Base-by-base conservation (phyloP, 2,797 vertebrate genomes). In the Gobionotothen gibberifrons region DNA sequence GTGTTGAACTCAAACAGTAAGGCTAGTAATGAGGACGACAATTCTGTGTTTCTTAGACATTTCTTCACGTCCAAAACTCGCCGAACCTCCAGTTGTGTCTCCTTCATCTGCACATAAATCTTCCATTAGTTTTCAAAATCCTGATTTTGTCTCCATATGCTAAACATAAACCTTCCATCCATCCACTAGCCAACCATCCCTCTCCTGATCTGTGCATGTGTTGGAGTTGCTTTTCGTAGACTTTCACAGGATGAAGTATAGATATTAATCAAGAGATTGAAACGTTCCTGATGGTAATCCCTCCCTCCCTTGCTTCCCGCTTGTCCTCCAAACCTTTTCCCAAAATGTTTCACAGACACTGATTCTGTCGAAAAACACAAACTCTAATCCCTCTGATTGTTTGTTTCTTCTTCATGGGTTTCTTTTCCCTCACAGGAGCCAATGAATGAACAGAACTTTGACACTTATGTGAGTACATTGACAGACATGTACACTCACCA, bases 401-500 rank as follows among this genome's bases (percentile, higher is more conserved):
- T 42, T 58, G 54, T 80, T 22, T 82, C 69, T 65, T 40, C 53
- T 65, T 40, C 53, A 2, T 74, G 68, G 69, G 53, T 83, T 79
- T 83, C 63, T 85, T 54, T 74, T 60, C 59, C 49, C 57, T 77
- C 93, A 82, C 96, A 99, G 98, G 98, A 99, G 92, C 98, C 98
- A 93, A 98, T 99, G 97, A 99, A 97, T 87, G 97, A 99, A 95
- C 98, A 99, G 95, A 99, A 99, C 96, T 99, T 99, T 96, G 98
- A 99, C 95, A 96, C 97, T 77, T 99, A 99, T 91, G 98, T 99
- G 96, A 99, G 96, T 92, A 98, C 98, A 83, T 91, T 99, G 97
- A 99, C 98, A 93, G 97, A 99, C 96, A 99, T 99, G 98, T 99
- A 99, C 93, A 99, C 97, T 92, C 98, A 99, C 95, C 98, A 99